phyloP scores from a whole-genome alignment of 2,113 vertebrate species.

The Callorhinus ursinus region DNA sequence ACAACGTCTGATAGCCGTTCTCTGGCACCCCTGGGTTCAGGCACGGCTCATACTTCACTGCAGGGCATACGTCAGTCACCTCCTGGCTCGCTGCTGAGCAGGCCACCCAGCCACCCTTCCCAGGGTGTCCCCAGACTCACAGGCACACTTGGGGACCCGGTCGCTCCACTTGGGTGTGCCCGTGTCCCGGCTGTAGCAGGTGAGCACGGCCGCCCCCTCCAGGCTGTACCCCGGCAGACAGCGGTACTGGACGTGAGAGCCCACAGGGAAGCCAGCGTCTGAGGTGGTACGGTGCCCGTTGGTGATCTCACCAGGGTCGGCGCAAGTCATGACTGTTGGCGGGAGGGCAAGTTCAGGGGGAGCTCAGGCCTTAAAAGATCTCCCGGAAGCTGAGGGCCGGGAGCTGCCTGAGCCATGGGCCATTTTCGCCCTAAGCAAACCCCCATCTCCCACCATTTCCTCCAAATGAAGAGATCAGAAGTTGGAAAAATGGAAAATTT shows the following conservation, averaged over 20 bases:
- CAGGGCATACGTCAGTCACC: not conserved
- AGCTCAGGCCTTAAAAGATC: not conserved
- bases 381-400: not conserved
- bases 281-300: conserved; percentile 93
- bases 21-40: conserved; percentile 95
- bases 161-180: conserved; percentile 96
- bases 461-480: not conserved
- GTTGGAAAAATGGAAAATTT: not conserved
- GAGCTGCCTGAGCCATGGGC: not conserved
- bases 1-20: conserved; percentile 95
- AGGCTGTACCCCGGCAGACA: conserved; percentile 94
- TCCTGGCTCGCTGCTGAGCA: not conserved
- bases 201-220: conserved; percentile 92
- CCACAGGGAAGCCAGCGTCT: conserved; percentile 91
- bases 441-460: not conserved
- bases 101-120: not conserved
- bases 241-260: conserved; percentile 93
- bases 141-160: conserved; percentile 94
- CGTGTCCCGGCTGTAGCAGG: conserved; percentile 93
- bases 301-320: conserved; percentile 93
- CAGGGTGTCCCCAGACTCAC: conserved; percentile 86
- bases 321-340: conserved; percentile 91
- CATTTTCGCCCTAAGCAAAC: not conserved
- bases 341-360: not conserved
- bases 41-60: conserved; percentile 95